Percentiles rank a stretch among this genome's conserved stretches.
Conservation (phyloP, 2,888 invertebrate species). For the Palloptera scutellata region DNA sequence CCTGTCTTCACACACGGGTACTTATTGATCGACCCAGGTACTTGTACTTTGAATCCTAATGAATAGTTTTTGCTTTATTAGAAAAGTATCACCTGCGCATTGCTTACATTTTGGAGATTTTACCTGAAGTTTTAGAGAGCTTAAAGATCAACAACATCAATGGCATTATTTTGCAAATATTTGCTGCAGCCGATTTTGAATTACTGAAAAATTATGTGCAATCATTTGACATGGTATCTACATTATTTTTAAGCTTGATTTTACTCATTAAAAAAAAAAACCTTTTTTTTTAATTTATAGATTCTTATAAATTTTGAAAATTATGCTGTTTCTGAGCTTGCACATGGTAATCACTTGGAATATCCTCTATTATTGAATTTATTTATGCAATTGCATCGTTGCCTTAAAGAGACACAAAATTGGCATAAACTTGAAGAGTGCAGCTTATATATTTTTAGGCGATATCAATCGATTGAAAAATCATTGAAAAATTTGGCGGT, state of each 20-base stretch:
- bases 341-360: not conserved
- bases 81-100: no score
- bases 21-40: no score
- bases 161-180: constrained; percentile 11
- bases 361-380: constrained; percentile 14
- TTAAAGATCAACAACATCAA: not conserved
- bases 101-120: no score
- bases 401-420: not conserved
- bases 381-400: not conserved
- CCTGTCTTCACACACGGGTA: no score
- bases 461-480: no score
- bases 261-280: not conserved
- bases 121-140: no score
- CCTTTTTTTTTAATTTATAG: not conserved
- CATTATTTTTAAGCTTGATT: not conserved
- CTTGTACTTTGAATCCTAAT: no score
- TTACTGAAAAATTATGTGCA: not conserved
- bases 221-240: not conserved
- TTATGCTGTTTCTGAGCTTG: not conserved
- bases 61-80: no score
- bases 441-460: not conserved
- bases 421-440: not conserved
- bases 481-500: no score
- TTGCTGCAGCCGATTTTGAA: not conserved
- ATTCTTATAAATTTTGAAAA: constrained; percentile 1